phyloP scores from a whole-genome alignment of 37 sponge, comb jelly and placozoan genomes.

The Geodia barretti region DNA sequence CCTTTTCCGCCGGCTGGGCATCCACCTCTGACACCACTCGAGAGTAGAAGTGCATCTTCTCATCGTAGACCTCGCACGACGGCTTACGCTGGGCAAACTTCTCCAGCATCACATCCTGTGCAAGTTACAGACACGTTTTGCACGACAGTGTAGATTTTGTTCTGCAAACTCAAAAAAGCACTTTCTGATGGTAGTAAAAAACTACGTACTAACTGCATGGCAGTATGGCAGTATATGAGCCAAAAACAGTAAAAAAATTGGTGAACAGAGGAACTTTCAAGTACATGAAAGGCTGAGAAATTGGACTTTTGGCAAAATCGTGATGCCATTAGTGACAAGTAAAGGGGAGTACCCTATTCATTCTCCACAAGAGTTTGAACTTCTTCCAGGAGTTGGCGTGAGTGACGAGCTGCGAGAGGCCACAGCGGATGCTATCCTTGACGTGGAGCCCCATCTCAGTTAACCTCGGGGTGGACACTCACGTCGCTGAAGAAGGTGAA shows the following conservation, averaged over 20 bases:
- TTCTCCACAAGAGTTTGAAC: constrained; percentile 87
- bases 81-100: constrained; percentile 86
- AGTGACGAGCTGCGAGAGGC: constrained; percentile 36
- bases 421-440: constrained; percentile 57
- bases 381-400: constrained; percentile 77
- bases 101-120: constrained; percentile 83
- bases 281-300: no score
- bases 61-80: constrained; percentile 85
- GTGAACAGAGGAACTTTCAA: no score
- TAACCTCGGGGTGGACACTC: constrained; percentile 69
- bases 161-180: no score
- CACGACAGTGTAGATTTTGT: no score
- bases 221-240: no score
- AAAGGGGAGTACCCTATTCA: constrained; percentile 71
- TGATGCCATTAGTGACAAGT: no score
- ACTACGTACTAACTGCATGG: no score
- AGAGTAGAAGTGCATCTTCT: constrained; percentile 84
- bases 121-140: no score
- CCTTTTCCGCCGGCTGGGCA: constrained; percentile 50
- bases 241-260: no score
- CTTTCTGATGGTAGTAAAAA: no score
- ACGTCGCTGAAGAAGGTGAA: constrained; percentile 94
- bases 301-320: no score
- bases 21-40: constrained; percentile 61
- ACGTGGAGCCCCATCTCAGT: constrained; percentile 59